These are phyloP conservation scores for Otus sunia DNA, from an alignment of 2,113 vertebrate species.

Conservation along the genomic window DNA sequence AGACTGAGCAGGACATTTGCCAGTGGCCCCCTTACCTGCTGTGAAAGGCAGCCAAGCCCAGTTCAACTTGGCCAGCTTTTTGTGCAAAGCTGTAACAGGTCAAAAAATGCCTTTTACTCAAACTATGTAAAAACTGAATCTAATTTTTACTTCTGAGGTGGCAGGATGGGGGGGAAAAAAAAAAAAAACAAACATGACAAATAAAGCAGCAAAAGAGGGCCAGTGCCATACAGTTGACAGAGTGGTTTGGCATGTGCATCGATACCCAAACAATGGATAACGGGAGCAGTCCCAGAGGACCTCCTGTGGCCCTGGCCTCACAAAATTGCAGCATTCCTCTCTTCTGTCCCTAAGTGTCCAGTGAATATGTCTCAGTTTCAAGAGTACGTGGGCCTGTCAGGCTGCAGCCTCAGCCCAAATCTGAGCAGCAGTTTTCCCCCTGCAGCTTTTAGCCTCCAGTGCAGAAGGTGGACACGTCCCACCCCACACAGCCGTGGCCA, in stretches of 20 bases:
- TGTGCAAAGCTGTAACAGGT: background rate
- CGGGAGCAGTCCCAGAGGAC: background rate
- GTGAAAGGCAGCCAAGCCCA: background rate
- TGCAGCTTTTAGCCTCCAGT: background rate
- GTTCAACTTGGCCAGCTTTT: background rate
- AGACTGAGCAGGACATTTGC: background rate
- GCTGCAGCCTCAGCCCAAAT: background rate
- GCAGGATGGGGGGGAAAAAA: rapidly evolving
- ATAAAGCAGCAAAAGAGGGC: background rate
- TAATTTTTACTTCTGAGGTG: background rate
- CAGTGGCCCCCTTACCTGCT: background rate
- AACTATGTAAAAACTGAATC: background rate
- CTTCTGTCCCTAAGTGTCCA: background rate
- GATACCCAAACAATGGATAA: background rate
- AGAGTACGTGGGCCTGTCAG: background rate
- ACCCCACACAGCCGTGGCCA: rapidly evolving
- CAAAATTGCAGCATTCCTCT: background rate
- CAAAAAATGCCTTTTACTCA: background rate
- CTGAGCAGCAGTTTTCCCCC: background rate
- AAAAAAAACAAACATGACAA: no score
- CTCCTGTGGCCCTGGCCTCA: rapidly evolving
- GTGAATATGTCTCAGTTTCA: background rate
- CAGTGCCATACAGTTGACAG: background rate
- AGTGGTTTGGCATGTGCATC: rapidly evolving
- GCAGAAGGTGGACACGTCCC: rapidly evolving